Conservation (phyloP, 2,888 invertebrate species). For the Mesorhabditis sp. region DNA sequence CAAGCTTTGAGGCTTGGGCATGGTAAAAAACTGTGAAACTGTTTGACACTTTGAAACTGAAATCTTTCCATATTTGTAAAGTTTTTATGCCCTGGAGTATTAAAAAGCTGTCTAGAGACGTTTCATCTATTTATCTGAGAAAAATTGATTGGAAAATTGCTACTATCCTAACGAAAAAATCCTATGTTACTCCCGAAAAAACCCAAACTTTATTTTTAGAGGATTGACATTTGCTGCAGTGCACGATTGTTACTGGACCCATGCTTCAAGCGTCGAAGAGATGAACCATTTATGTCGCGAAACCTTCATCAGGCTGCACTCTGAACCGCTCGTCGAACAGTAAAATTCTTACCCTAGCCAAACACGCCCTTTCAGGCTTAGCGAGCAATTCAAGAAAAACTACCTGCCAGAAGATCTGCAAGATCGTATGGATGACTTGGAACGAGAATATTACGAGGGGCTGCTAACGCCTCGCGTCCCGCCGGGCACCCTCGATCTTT, state of each 20-base stretch:
- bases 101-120: too few species aligned
- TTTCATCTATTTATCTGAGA: too few species aligned
- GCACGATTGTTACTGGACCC: slow-evolving; percentile 99
- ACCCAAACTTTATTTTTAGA: slow-evolving; percentile 14
- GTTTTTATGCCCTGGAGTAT: too few species aligned
- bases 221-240: slow-evolving; percentile 90
- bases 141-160: too few species aligned
- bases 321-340: slow-evolving; percentile 82
- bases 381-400: slow-evolving; percentile 14
- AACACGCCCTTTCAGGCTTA: too few species aligned
- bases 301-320: slow-evolving; percentile 90
- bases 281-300: slow-evolving; percentile 95
- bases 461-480: slow-evolving; percentile 28
- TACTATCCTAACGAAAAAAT: too few species aligned
- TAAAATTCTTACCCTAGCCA: too few species aligned
- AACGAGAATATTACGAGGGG: slow-evolving; percentile 13
- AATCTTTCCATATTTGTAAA: too few species aligned
- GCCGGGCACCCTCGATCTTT: slow-evolving; percentile 60
- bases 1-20: too few species aligned
- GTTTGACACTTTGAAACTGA: too few species aligned
- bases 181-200: too few species aligned
- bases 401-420: slow-evolving; percentile 23
- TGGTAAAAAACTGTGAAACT: too few species aligned
- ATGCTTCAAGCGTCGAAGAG: slow-evolving; percentile 77
- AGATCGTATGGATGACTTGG: slow-evolving; percentile 15